phyloP scores from a whole-genome alignment of 2,888 invertebrate genomes.

The Ormyrus pomaceus region DNA sequence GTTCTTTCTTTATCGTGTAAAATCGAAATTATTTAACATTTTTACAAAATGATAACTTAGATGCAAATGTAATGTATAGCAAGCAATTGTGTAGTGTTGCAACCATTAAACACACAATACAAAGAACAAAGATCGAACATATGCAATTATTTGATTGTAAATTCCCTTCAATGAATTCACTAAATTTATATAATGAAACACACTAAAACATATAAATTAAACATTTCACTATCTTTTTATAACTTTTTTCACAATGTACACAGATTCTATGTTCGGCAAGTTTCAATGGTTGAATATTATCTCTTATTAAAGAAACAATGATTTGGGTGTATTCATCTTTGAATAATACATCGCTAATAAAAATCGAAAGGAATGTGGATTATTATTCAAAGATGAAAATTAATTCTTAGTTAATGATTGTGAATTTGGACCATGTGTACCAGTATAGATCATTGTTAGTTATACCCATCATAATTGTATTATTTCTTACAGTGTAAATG shows the following conservation, averaged over 20 bases:
- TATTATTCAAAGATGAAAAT: conserved; percentile 47
- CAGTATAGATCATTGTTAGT: conserved; percentile 38
- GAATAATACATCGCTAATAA: conserved; percentile 28
- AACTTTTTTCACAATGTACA: conserved; percentile 38
- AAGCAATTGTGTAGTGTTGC: neutral
- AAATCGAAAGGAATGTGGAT: conserved; percentile 48
- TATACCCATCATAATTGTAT: conserved; percentile 33
- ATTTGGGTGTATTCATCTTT: conserved; percentile 20
- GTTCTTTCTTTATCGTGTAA: conserved; percentile 5
- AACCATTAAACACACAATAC: conserved; percentile 24
- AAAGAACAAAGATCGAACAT: conserved; percentile 11
- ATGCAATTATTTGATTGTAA: conserved; percentile 8
- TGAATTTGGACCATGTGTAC: conserved; percentile 20
- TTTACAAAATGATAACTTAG: conserved; percentile 32
- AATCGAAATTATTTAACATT: conserved; percentile 19
- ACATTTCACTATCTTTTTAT: conserved; percentile 31
- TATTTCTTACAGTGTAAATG: conserved; percentile 23
- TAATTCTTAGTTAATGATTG: conserved; percentile 32
- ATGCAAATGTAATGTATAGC: neutral
- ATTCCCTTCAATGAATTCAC: neutral
- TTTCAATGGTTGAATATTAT: conserved; percentile 40
- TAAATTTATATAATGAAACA: conserved; percentile 6
- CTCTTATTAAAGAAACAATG: conserved; percentile 24
- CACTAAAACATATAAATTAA: conserved; percentile 5
- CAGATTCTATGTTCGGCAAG: conserved; percentile 39